Percentiles rank a stretch among this genome's conserved stretches.
Evolutionary conservation across 2,113 vertebrate genomes (phyloP).

Genomic region (Gopherus evgoodei): DNA sequence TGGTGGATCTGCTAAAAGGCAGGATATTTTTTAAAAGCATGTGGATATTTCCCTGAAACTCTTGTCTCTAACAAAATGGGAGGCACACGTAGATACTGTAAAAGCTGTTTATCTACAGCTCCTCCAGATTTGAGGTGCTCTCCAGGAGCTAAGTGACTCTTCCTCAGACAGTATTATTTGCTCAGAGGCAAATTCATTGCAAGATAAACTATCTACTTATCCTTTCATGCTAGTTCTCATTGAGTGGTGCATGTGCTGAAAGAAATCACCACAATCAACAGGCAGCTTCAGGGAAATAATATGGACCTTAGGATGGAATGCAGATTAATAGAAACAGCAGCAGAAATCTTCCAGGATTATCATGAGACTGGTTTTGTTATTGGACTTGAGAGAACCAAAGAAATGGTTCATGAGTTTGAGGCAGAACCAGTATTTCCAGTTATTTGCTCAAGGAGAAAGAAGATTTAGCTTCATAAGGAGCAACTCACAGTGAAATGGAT

Average conservation of each 20-base stretch:
- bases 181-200: background rate
- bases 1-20: background rate
- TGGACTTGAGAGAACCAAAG: background rate
- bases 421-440: background rate
- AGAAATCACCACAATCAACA: background rate
- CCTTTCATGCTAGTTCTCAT: background rate
- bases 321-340: background rate
- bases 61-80: background rate
- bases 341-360: background rate
- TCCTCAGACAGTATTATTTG: background rate
- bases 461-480: background rate
- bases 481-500: background rate
- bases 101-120: background rate
- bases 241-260: background rate
- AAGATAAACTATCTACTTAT: background rate
- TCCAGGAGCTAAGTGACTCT: background rate
- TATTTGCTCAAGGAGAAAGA: background rate
- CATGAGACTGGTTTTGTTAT: background rate
- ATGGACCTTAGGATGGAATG: background rate
- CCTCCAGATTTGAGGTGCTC: background rate
- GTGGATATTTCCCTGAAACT: background rate
- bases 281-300: background rate
- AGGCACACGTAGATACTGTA: background rate
- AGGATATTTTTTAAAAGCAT: background rate
- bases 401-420: background rate